Evolutionary conservation across 2,888 invertebrate species (phyloP).

Genomic region (Cheilosia vernalis): DNA sequence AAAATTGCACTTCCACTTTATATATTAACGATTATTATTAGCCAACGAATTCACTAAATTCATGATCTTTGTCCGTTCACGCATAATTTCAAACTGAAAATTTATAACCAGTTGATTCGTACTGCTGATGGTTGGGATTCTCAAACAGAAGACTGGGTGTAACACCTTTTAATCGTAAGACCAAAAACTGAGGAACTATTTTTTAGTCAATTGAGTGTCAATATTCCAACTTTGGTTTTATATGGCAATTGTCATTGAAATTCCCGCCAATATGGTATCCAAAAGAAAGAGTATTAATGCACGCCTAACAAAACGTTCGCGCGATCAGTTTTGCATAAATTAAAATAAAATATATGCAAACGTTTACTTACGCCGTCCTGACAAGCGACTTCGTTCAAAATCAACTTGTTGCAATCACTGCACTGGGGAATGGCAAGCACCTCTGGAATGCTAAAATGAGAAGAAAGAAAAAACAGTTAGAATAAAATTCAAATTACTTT

Average conservation of each 20-base stretch:
- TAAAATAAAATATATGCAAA: background rate
- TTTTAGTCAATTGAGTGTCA: background rate
- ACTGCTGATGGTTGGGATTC: background rate
- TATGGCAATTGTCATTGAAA: background rate
- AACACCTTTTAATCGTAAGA: background rate
- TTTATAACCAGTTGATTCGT: background rate
- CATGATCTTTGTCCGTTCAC: background rate
- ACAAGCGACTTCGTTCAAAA: conserved; percentile 66
- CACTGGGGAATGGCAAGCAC: conserved; percentile 50
- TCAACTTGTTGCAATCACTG: conserved; percentile 69
- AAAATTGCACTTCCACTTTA: too few species aligned
- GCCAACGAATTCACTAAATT: too few species aligned
- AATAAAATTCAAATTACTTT: conserved; percentile 5
- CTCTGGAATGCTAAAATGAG: conserved; percentile 56
- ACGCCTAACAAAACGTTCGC: too few species aligned
- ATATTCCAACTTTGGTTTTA: background rate
- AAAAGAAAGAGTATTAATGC: too few species aligned
- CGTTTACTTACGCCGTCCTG: conserved; percentile 62
- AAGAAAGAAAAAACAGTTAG: conserved; percentile 18
- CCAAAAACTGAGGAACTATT: background rate
- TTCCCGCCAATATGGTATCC: too few species aligned
- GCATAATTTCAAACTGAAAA: background rate
- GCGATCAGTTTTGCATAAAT: background rate
- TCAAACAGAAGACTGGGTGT: background rate
- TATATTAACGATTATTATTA: too few species aligned